Evolutionary conservation across 2,797 vertebrate species (phyloP).

Genomic region (Alexandromys oeconomus): DNA sequence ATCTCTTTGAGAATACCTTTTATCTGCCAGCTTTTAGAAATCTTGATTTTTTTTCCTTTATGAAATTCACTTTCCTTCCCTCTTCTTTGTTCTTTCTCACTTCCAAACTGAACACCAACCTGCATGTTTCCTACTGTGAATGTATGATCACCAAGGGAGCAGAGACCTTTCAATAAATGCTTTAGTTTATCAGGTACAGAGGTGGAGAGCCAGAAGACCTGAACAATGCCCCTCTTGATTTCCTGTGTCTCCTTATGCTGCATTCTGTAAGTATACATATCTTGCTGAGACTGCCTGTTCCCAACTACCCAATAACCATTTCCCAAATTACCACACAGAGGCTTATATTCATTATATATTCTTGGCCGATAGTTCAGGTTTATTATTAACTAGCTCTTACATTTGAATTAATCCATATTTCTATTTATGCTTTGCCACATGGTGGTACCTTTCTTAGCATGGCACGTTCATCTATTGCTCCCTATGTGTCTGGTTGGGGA

Average conservation of each 20-base stretch:
- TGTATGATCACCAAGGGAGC: neutral
- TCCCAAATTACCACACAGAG: too few relatives aligned
- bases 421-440: too few relatives aligned
- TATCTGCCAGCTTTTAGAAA: neutral
- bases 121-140: conserved; percentile 28
- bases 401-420: too few relatives aligned
- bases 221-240: neutral
- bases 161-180: conserved; percentile 3
- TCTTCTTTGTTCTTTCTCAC: neutral
- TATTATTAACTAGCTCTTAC: too few relatives aligned
- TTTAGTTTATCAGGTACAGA: neutral
- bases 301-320: too few relatives aligned
- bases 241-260: neutral
- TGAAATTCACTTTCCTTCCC: neutral
- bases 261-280: neutral
- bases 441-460: too few relatives aligned
- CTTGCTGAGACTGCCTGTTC: too few relatives aligned
- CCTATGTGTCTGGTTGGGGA: too few relatives aligned
- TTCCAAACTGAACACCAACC: neutral
- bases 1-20: neutral
- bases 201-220: neutral
- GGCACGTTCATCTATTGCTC: too few relatives aligned
- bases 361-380: too few relatives aligned
- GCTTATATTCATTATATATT: too few relatives aligned
- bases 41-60: neutral